Conservation (phyloP, 2,797 vertebrate genomes). For the Podargus strigoides region DNA sequence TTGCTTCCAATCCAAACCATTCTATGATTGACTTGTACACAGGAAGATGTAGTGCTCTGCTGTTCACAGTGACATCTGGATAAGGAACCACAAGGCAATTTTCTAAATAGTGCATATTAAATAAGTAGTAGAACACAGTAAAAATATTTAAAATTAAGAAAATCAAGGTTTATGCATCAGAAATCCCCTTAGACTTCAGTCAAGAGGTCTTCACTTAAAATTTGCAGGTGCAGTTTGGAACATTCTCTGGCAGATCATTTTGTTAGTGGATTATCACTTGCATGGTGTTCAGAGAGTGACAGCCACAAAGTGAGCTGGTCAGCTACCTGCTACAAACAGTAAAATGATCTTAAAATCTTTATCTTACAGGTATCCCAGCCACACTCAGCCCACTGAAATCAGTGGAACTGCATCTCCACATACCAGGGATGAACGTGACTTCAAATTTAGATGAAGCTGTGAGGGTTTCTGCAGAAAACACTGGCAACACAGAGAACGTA, state of each 20-base stretch:
- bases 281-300: neutral
- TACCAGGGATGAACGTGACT: conserved; percentile 20
- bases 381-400: conserved; percentile 32
- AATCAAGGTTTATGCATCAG: neutral
- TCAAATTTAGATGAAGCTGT: conserved; percentile 28
- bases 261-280: neutral
- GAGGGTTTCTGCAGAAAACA: neutral
- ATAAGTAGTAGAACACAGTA: neutral
- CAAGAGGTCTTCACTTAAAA: neutral
- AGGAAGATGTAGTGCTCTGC: neutral
- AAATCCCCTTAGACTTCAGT: neutral
- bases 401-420: conserved; percentile 15
- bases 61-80: neutral
- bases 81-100: neutral
- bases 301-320: neutral
- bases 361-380: conserved; percentile 13
- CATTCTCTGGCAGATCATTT: neutral
- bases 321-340: neutral
- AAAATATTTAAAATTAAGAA: neutral
- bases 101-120: neutral
- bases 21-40: neutral
- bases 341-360: neutral
- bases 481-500: neutral
- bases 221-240: neutral
- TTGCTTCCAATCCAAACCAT: neutral